Evolutionary conservation across 2,113 vertebrate genomes (phyloP), one percentile per base, ranked within the genome.

Genomic region (Ariopsis seemanni): DNA sequence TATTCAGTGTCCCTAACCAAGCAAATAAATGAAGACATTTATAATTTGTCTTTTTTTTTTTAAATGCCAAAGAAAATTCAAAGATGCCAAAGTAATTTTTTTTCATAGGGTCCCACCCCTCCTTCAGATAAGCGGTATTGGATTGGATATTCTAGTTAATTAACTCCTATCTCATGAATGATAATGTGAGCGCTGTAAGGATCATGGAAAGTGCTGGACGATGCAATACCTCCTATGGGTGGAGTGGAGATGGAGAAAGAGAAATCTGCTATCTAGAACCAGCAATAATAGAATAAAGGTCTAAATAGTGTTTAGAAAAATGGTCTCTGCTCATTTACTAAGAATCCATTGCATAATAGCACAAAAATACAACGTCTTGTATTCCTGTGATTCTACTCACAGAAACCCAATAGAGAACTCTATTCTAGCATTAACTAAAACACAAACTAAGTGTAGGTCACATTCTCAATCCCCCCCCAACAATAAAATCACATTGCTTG

Each of bases 381-480:
- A 77, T 84, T 52, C 48, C 71, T 57, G 17, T 78, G 58, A 80
- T 63, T 75, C 25, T 84, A 81, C 27, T 72, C 8, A 72, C 62
- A 79, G 25, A 81, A 65, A 77, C 7, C 30, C 15, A 79, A 2
- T 42, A 27, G 63, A 53, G 50, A 71, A 79, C 53, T 52, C 57
- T 63, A 34, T 58, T 27, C 82, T 18, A 87, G 4, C 30, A 69
- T 74, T 72, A 67, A 72, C 22, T 85, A 18, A 65, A 87, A 80
- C 34, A 22, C 53, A 89, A 74, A 57, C 25, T 9, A 42, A 79
- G 34, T 69, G 34, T 63, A 63, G 52, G n/a, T 81, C 83, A 85
- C 77, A 82, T 85, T 87, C 60, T 82, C 65, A 27, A 22, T 85
- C 4, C 77, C 77, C 74, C 69, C 34, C 78, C 74, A 22, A 81